Conservation (phyloP, 2,888 invertebrate species). For the Carabus problematicus region DNA sequence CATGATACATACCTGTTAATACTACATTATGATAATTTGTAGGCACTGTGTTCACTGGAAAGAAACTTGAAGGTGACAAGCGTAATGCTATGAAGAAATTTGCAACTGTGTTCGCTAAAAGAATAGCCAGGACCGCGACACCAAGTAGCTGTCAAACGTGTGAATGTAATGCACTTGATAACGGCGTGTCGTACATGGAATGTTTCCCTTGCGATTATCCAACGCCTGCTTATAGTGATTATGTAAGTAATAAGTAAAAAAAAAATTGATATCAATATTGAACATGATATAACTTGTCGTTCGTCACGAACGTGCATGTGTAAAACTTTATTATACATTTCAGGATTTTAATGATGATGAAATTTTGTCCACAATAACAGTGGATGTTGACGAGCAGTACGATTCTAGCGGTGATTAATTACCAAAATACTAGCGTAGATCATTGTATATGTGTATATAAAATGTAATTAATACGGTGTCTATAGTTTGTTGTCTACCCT, state of each 20-base stretch:
- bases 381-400: slow-evolving; percentile 23
- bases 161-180: slow-evolving; percentile 72
- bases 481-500: too few relatives aligned
- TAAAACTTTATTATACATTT: slow-evolving; percentile 39
- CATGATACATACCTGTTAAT: too few relatives aligned
- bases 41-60: slow-evolving; percentile 70
- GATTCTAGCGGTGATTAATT: slow-evolving; percentile 19
- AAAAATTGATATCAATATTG: too few relatives aligned
- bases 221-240: slow-evolving; percentile 60
- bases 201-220: slow-evolving; percentile 69
- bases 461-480: too few relatives aligned
- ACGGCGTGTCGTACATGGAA: slow-evolving; percentile 70
- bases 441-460: slow-evolving; percentile 16
- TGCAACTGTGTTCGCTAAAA: slow-evolving; percentile 70
- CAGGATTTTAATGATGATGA: slow-evolving; percentile 54
- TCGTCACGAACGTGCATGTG: too few relatives aligned
- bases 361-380: background rate
- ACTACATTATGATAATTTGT: slow-evolving; percentile 42
- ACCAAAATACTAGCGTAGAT: background rate
- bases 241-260: slow-evolving; percentile 56
- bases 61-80: slow-evolving; percentile 66
- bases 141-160: slow-evolving; percentile 70
- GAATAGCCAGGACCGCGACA: slow-evolving; percentile 68
- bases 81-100: slow-evolving; percentile 68
- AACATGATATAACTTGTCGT: too few relatives aligned